These are phyloP conservation scores for Lordiphosa clarofinis DNA, from an alignment of 1,140 invertebrate genomes.

Conservation along the genomic window DNA sequence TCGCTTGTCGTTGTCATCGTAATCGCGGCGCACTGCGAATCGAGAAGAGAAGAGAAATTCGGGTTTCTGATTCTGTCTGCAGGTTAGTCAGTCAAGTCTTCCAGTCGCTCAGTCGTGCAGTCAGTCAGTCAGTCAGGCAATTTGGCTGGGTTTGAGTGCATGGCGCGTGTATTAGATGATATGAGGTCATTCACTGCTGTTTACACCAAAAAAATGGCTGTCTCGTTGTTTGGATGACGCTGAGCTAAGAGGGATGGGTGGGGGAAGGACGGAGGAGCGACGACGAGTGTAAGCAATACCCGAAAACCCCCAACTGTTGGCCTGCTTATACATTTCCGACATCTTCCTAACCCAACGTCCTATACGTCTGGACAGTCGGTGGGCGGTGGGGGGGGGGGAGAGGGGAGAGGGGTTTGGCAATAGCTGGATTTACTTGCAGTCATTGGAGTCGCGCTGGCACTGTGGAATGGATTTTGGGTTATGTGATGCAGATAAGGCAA, in stretches of 20 bases:
- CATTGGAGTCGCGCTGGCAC: constrained; percentile 3
- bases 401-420: constrained; percentile 5
- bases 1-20: constrained; percentile 43
- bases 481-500: too few relatives aligned
- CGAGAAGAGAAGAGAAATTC: constrained; percentile 26
- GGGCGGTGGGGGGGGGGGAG: too few relatives aligned
- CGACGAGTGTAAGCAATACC: constrained; percentile 46
- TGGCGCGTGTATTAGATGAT: constrained; percentile 78
- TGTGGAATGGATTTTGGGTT: too few relatives aligned
- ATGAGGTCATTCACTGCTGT: constrained; percentile 79
- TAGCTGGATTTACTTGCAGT: constrained; percentile 23
- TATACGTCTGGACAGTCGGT: constrained; percentile 38
- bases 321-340: constrained; percentile 69
- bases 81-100: constrained; percentile 53
- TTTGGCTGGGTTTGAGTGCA: constrained; percentile 55
- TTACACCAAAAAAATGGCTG: constrained; percentile 60
- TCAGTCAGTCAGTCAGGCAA: too few relatives aligned
- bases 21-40: constrained; percentile 26
- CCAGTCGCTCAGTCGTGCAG: constrained; percentile 3
- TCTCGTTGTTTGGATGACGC: constrained; percentile 63
- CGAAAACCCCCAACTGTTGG: constrained; percentile 45
- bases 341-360: constrained; percentile 60
- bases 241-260: too few relatives aligned
- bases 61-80: constrained; percentile 55
- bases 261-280: too few relatives aligned